These are phyloP conservation scores for Mionectes olivaceus DNA, from an alignment of 2,797 vertebrate species.

Conservation along the genomic window DNA sequence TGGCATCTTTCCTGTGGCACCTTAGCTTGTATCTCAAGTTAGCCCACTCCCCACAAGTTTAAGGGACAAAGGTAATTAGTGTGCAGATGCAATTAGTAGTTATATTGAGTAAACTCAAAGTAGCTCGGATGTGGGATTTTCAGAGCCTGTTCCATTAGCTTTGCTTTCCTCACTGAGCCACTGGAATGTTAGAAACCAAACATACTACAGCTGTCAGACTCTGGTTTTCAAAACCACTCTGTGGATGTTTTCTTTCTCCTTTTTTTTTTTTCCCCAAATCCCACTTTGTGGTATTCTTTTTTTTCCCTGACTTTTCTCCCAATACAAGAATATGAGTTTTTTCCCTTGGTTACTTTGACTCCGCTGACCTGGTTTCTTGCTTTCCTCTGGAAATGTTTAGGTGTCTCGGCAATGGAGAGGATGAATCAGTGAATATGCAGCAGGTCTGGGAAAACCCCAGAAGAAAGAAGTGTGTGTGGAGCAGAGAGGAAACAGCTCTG, in stretches of 20 bases:
- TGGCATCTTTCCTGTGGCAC: background rate
- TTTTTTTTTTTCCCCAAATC: background rate
- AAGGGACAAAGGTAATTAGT: background rate
- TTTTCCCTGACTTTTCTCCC: background rate
- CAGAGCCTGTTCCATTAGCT: background rate
- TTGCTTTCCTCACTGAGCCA: background rate
- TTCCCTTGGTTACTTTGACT: constrained; percentile 47
- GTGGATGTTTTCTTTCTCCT: background rate
- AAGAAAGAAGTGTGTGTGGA: background rate
- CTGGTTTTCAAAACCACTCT: background rate
- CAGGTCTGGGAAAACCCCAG: background rate
- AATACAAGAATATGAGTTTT: background rate
- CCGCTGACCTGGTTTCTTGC: constrained; percentile 51
- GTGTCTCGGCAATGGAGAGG: background rate
- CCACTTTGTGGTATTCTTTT: background rate
- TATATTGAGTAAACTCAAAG: background rate
- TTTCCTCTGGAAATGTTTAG: constrained; percentile 43
- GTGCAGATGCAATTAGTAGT: background rate
- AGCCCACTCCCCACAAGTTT: background rate
- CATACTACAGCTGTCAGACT: background rate
- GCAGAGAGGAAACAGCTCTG: background rate
- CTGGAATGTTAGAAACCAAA: background rate
- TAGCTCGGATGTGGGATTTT: fast-evolving
- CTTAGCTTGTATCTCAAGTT: background rate
- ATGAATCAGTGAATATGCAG: constrained; percentile 45